Base-by-base conservation (phyloP, 2,797 vertebrate genomes). In the Phrynocephalus guinanensis region DNA sequence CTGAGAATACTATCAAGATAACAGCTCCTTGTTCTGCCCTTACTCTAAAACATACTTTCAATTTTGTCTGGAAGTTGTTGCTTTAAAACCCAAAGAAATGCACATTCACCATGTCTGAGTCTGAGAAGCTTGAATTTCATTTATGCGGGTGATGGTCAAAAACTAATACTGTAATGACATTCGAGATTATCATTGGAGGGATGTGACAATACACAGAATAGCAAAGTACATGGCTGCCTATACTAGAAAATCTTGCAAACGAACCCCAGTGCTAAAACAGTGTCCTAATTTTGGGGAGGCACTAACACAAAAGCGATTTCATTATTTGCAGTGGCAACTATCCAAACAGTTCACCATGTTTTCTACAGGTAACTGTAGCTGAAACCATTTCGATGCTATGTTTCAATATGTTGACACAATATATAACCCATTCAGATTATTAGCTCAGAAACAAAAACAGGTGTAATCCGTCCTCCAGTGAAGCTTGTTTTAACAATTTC, bases 391-490 rank as follows among this genome's bases (percentile, higher is more conserved):
- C 76, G 38, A 38, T 83, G 0, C 68, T 8, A 18, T 80, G 82
- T 86, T 95, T 90, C 88, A 89, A 89, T 26, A 84, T 67, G 38
- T 89, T 94, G 60, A 56, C 92, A 88, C 84, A 90, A 79, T 79
- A 92, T 91, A 90, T 48, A 83, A 24, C 33, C 63, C 48, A 88
- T 88, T 87, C 48, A 67, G 86, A 66, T 79, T 87, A 18, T 89
- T 87, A 50, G 73, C 84, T 77, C 0, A 86, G 81, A 83, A 84
- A 77, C 66, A 91, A 93, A 0, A 87, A 73, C 26, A 87, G 84
- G 63, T 83, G 11, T 26, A 73, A 56, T 33, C 76, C 33, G 18
- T 76, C 13, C 66, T 38, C 38, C 52, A 82, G 50, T 48, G 16
- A 6, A 30, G 28, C 48, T 30, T 50, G 10, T 83, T n/a, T 78